A percentile compares a stretch with the other conserved stretches of the same genome.
Conservation (phyloP, 1,140 invertebrate species). For the Macrostomum lignano region DNA sequence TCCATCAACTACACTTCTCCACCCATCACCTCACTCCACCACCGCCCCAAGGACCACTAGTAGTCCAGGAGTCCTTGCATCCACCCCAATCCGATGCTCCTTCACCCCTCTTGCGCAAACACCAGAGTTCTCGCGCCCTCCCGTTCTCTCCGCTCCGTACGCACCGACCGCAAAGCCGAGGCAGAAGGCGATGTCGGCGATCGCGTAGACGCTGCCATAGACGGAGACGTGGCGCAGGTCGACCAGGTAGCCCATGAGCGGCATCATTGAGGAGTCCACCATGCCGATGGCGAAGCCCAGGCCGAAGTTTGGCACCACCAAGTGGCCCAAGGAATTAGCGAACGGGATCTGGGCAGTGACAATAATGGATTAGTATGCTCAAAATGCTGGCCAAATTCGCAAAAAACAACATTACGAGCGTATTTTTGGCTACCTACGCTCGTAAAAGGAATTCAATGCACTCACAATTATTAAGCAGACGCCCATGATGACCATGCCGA, state of each 20-base stretch:
- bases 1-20: too few relatives aligned
- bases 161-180: conserved; percentile 73
- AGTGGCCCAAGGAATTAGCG: conserved; percentile 52
- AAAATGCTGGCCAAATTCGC: background rate
- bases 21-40: too few relatives aligned
- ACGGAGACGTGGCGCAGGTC: conserved; percentile 76
- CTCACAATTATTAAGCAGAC: conserved; percentile 48
- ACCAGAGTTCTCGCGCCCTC: too few relatives aligned
- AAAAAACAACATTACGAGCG: too few relatives aligned
- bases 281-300: conserved; percentile 81
- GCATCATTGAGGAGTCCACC: conserved; percentile 98
- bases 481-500: conserved; percentile 77
- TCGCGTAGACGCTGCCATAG: conserved; percentile 80
- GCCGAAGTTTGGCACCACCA: conserved; percentile 79
- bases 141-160: too few relatives aligned
- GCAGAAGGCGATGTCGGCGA: conserved; percentile 93
- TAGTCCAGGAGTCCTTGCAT: too few relatives aligned
- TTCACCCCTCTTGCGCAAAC: too few relatives aligned
- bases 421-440: too few relatives aligned
- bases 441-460: conserved; percentile 8
- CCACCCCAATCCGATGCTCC: too few relatives aligned
- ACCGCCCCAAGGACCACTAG: too few relatives aligned
- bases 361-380: background rate
- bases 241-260: conserved; percentile 71
- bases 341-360: conserved; percentile 47